phyloP scores from a whole-genome alignment of 2,888 invertebrate species.

The Scaeva pyrastri region DNA sequence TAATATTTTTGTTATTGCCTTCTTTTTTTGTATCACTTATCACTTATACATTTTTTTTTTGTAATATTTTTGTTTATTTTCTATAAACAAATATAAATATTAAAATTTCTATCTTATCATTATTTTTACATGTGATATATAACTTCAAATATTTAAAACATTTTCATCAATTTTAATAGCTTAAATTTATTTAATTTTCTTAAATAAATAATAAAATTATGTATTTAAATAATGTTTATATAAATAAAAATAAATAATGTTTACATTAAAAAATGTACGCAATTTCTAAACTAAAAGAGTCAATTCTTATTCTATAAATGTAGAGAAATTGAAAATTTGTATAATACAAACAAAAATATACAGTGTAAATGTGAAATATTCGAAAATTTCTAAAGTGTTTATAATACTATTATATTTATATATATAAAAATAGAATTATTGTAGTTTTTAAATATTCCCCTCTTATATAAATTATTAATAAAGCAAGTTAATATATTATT shows the following conservation, averaged over 20 bases:
- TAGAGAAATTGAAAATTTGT: conserved; percentile 79
- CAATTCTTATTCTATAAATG: conserved; percentile 84
- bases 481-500: too few species aligned
- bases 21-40: too few species aligned
- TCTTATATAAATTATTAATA: conserved; percentile 5
- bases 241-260: conserved; percentile 42
- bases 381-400: conserved; percentile 56
- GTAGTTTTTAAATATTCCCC: conserved; percentile 37
- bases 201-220: conserved; percentile 21
- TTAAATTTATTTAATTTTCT: conserved; percentile 50
- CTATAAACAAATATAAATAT: not conserved
- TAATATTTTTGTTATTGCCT: not conserved
- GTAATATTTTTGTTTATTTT: not conserved
- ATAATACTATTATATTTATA: not conserved
- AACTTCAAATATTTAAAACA: conserved; percentile 3
- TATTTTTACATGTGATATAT: conserved; percentile 64
- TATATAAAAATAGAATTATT: conserved; percentile 8
- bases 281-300: conserved; percentile 84
- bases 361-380: conserved; percentile 68
- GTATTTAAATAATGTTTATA: conserved; percentile 8
- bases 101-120: conserved; percentile 44
- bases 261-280: conserved; percentile 81
- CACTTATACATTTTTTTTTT: too few species aligned
- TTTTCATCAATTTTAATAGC: conserved; percentile 39
- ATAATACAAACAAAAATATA: conserved; percentile 65